A percentile compares a stretch with the other conserved stretches of the same genome.
phyloP scores from a whole-genome alignment of 2,888 invertebrate genomes.

The Oxyteleia sp. region DNA sequence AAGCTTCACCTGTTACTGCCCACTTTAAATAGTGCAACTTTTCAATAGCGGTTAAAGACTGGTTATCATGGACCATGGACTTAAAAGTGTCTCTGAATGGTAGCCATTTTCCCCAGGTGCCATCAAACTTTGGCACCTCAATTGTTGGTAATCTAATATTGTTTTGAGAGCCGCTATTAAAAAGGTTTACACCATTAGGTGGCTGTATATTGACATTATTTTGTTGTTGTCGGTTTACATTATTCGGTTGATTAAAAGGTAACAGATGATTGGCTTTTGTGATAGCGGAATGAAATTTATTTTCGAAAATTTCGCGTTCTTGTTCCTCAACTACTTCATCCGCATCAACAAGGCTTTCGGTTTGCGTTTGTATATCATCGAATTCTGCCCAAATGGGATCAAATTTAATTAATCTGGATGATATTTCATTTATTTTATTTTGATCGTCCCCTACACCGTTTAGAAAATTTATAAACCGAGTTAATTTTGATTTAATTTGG shows the following conservation, averaged over 20 bases:
- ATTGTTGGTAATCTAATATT: constrained; percentile 1
- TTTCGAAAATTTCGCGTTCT: not conserved
- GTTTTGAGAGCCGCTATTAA: too few species aligned
- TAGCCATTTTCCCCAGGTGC: not conserved
- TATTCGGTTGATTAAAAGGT: not conserved
- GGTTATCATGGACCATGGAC: not conserved
- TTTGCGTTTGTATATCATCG: too few species aligned
- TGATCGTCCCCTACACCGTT: too few species aligned
- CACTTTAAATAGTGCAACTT: not conserved
- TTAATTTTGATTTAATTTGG: too few species aligned
- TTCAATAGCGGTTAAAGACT: not conserved
- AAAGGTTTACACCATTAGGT: too few species aligned
- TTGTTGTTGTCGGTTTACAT: not conserved
- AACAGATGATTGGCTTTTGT: not conserved
- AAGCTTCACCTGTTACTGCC: not conserved
- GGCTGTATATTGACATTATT: too few species aligned
- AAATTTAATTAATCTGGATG: too few species aligned
- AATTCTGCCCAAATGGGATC: too few species aligned
- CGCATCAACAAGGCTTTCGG: too few species aligned
- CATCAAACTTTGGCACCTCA: not conserved
- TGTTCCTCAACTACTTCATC: not conserved
- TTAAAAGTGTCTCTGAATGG: not conserved
- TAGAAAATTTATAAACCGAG: too few species aligned
- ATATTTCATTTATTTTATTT: too few species aligned
- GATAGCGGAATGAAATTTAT: not conserved